These are phyloP conservation scores for Onychorhynchus coronatus DNA, from an alignment of 2,113 vertebrate species.

Conservation along the genomic window DNA sequence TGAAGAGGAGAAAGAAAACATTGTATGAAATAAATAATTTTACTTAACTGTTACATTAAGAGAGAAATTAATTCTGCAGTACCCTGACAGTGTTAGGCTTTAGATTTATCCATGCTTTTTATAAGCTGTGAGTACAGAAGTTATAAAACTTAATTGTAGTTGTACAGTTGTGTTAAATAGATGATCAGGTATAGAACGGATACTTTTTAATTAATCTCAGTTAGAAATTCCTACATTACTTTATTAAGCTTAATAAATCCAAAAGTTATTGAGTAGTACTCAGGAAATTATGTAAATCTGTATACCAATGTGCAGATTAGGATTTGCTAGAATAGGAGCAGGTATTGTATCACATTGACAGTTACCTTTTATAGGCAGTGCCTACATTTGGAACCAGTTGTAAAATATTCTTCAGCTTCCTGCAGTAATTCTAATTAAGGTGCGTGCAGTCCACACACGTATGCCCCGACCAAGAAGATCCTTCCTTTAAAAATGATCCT, in stretches of 20 bases:
- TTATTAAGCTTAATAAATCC: not conserved
- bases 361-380: not conserved
- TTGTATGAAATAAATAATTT: slow-evolving; percentile 59
- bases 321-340: not conserved
- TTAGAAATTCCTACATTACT: not conserved
- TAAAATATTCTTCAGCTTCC: not conserved
- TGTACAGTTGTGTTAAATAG: not conserved
- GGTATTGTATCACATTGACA: not conserved
- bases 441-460: fast-evolving
- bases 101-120: not conserved
- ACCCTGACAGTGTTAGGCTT: not conserved
- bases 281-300: not conserved
- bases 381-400: not conserved
- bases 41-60: not conserved
- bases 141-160: not conserved
- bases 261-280: not conserved
- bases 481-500: not conserved
- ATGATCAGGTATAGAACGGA: not conserved
- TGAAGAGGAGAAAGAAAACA: slow-evolving; percentile 80
- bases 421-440: not conserved
- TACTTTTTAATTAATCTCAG: not conserved
- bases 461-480: not conserved
- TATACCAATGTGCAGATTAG: not conserved
- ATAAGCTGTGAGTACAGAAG: not conserved
- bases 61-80: not conserved